Conservation (phyloP, 2,888 invertebrate species). For the Hypolimnas misippus region DNA sequence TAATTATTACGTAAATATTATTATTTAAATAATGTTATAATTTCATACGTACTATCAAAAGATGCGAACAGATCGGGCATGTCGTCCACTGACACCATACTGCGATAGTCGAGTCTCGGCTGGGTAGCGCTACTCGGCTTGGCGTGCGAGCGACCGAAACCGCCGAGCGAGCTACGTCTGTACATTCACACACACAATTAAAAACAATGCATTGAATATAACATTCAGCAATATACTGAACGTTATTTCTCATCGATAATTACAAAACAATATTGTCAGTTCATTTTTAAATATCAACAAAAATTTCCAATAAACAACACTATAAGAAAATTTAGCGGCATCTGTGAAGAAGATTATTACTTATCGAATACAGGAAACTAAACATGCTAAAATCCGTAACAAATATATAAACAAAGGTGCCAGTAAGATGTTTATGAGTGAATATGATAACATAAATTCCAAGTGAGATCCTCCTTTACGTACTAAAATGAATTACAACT, state of each 20-base stretch:
- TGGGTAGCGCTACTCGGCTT: slow-evolving; percentile 85
- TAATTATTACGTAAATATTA: no score
- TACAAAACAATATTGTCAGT: not conserved
- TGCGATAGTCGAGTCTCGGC: slow-evolving; percentile 94
- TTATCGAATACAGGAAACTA: slow-evolving; percentile 26
- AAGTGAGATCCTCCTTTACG: slow-evolving; percentile 35
- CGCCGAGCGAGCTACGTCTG: slow-evolving; percentile 94
- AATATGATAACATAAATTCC: slow-evolving; percentile 50
- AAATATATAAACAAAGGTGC: slow-evolving; percentile 60
- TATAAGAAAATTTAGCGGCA: slow-evolving; percentile 1
- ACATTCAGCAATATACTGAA: not conserved
- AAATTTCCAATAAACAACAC: slow-evolving; percentile 1
- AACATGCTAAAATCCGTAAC: slow-evolving; percentile 43
- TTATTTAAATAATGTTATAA: slow-evolving; percentile 16
- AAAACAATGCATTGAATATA: not conserved
- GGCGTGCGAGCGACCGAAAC: slow-evolving; percentile 90
- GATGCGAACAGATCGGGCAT: slow-evolving; percentile 97
- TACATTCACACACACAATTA: slow-evolving; percentile 40
- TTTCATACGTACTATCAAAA: slow-evolving; percentile 92
- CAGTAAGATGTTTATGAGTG: slow-evolving; percentile 52
- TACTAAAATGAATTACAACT: slow-evolving; percentile 27
- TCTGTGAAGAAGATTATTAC: slow-evolving; percentile 12
- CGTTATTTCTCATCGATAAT: not conserved
- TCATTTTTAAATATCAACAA: not conserved
- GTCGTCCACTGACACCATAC: slow-evolving; percentile 97